Percentiles rank a stretch among this genome's conserved stretches.
Evolutionary conservation across 1,140 invertebrate species (phyloP).

Genomic region (Drosophila auraria): DNA sequence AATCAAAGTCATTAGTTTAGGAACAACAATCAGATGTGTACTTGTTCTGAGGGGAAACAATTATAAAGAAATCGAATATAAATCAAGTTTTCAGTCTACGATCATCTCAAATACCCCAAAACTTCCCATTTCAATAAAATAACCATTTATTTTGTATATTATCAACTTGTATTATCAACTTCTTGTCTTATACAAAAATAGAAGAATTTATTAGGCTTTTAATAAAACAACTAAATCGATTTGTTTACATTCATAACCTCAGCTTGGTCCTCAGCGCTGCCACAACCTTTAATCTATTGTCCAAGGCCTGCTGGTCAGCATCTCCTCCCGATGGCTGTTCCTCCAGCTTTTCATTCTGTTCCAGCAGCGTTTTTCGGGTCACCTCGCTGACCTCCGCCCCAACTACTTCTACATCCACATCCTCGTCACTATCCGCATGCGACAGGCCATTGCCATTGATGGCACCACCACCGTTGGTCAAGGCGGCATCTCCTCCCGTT

Average conservation of each 20-base stretch:
- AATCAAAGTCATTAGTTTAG: conserved; percentile 73
- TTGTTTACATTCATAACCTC: conserved; percentile 55
- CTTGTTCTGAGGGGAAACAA: background rate
- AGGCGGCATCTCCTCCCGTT: background rate
- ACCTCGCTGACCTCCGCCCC: conserved; percentile 8
- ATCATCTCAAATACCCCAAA: no score
- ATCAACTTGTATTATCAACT: conserved; percentile 19
- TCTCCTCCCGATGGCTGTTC: conserved; percentile 19
- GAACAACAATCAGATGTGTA: conserved; percentile 8
- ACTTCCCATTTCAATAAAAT: background rate
- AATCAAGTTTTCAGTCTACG: no score
- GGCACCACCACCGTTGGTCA: conserved; percentile 57
- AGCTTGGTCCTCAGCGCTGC: conserved; percentile 35
- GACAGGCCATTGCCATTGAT: conserved; percentile 63
- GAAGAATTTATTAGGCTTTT: conserved; percentile 17
- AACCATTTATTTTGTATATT: background rate
- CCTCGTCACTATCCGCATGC: conserved; percentile 51
- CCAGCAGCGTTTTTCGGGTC: conserved; percentile 54
- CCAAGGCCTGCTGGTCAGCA: conserved; percentile 34
- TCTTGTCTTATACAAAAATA: conserved; percentile 30
- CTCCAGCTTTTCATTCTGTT: conserved; percentile 49
- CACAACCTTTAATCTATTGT: conserved; percentile 44
- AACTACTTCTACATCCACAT: conserved; percentile 8
- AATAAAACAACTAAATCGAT: conserved; percentile 39
- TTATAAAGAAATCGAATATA: background rate